Base-by-base conservation (phyloP, 2,888 invertebrate genomes). In the Mycalesis mineus region DNA sequence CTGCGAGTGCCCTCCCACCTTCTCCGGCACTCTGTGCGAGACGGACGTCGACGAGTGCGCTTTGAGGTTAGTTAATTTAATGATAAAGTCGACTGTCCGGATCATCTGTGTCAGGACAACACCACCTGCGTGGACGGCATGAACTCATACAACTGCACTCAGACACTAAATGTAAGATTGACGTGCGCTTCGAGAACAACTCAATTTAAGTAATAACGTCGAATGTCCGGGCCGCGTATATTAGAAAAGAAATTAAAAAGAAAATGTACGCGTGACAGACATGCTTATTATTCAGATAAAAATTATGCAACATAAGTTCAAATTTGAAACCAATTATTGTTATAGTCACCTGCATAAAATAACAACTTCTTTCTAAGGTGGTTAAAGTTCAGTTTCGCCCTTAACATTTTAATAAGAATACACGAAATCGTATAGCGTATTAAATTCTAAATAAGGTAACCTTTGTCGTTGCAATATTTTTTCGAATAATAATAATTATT, bases 101-200 rank as follows among this genome's bases (percentile, higher is more conserved):
- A 95, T 13, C 93, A 97, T 84, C 91, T 95, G 60, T 99, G 99
- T 78, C 97, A 96, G 84, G 96, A 97, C 78, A 98, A 97, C 0
- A 98, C 95, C n/a, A 96, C 96, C 1, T 98, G 98, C 77, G 88
- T 97, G 60, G 98, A 98, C n/a, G n/a, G n/a, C n/a, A n/a, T n/a
- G n/a, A n/a, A n/a, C n/a, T n/a, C n/a, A n/a, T 81, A 98, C 87
- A 94, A 95, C 54, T 99, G 99, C 87, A 93, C 88, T 94, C 95
- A n/a, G 98, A 97, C 11, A 92, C 92, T 49, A 92, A 93, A 64
- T 98, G 98, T 84, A 95, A 96, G 74, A 92, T 92, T 60, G 98
- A 98, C 80, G 84, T 99, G 98, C 73, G 94, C 95, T 22, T 82
- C 94, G 68, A 91, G 94, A 78, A 91, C 68, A 81, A 79, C n/a